Evolutionary conservation across 2,113 vertebrate species (phyloP).

Genomic region (Ivindomyrus marchei): DNA sequence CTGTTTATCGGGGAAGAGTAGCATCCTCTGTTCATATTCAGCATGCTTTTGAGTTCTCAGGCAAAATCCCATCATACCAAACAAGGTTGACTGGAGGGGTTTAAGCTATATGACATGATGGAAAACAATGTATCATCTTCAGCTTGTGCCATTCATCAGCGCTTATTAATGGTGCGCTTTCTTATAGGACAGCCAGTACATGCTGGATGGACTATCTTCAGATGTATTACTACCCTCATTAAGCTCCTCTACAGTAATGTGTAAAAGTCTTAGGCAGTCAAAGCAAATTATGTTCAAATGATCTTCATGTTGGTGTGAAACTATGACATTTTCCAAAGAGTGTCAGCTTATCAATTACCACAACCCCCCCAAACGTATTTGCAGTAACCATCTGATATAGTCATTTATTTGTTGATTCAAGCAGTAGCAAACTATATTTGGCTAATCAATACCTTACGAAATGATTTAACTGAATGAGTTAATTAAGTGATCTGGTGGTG

Average conservation of each 20-base stretch:
- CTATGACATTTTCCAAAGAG: neutral
- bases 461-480: neutral
- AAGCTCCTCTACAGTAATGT: neutral
- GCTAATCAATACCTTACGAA: neutral
- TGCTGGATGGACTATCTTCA: neutral
- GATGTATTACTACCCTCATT: neutral
- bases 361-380: neutral
- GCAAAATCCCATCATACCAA: constrained; percentile 5
- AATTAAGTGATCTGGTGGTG: neutral
- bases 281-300: neutral
- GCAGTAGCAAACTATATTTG: neutral
- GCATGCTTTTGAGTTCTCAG: constrained; percentile 24
- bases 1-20: neutral
- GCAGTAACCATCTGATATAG: neutral
- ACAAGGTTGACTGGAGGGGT: neutral
- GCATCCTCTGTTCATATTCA: constrained; percentile 9
- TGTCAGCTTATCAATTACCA: neutral
- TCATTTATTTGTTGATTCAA: neutral
- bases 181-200: neutral
- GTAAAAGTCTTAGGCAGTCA: neutral
- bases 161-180: neutral
- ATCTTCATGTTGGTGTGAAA: neutral
- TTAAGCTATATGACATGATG: neutral
- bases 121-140: neutral
- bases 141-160: neutral